Evolutionary conservation across 2,113 vertebrate genomes (phyloP).

Genomic region (Lagopus muta): DNA sequence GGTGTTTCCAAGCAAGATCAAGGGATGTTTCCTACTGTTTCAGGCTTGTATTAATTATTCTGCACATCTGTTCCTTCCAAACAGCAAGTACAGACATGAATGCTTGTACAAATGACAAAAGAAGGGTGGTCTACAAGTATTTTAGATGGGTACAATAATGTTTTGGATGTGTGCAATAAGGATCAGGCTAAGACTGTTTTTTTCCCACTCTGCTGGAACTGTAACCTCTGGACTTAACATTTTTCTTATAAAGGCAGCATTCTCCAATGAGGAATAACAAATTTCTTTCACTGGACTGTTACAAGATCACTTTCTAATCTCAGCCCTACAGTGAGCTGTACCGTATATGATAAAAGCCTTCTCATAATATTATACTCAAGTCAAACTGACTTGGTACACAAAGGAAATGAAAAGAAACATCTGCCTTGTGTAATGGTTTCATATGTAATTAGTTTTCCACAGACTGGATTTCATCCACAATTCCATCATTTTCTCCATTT

Average conservation of each 20-base stretch:
- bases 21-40: background rate
- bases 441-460: slow-evolving; percentile 26
- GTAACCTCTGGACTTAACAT: background rate
- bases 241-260: slow-evolving; percentile 4
- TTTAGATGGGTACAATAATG: background rate
- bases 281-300: slow-evolving; percentile 17
- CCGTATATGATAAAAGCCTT: background rate
- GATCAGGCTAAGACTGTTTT: background rate
- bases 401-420: slow-evolving; percentile 44
- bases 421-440: slow-evolving; percentile 11
- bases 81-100: background rate
- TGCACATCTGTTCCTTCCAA: background rate
- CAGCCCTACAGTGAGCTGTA: background rate
- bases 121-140: background rate
- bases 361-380: background rate
- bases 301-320: background rate
- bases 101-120: background rate
- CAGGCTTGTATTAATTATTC: background rate
- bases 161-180: background rate
- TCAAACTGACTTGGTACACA: slow-evolving; percentile 1
- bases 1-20: background rate
- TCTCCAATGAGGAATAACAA: background rate
- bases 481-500: slow-evolving; percentile 23
- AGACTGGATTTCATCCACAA: slow-evolving; percentile 12
- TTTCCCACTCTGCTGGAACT: background rate